These are phyloP conservation scores for Frankliniella fusca DNA, from an alignment of 2,888 invertebrate genomes.

Conservation along the genomic window DNA sequence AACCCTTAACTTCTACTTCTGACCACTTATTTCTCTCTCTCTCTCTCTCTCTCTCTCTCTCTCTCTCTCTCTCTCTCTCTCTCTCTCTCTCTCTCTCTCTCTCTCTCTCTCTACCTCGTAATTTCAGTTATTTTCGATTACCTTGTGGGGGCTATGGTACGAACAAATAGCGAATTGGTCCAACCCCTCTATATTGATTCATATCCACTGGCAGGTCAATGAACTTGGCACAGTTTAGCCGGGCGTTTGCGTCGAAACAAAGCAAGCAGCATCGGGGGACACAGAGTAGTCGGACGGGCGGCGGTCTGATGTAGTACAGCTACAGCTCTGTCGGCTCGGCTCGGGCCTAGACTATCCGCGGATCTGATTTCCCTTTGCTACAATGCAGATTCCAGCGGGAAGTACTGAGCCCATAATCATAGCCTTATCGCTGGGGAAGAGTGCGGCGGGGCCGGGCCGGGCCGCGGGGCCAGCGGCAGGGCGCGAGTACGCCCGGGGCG, in stretches of 20 bases:
- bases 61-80: not conserved
- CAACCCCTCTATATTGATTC: not conserved
- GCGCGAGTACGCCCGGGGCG: not conserved
- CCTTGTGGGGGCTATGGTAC: not conserved
- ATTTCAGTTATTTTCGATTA: not conserved
- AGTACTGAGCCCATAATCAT: constrained; percentile 8
- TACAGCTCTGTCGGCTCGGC: not conserved
- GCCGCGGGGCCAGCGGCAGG: too few relatives aligned
- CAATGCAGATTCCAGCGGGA: constrained; percentile 16
- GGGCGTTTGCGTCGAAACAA: not conserved
- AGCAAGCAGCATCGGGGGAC: not conserved
- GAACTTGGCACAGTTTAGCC: not conserved
- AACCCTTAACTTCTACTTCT: too few relatives aligned
- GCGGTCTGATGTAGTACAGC: not conserved
- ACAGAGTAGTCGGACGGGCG: not conserved
- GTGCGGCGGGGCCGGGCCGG: not conserved
- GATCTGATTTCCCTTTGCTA: constrained; percentile 15
- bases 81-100: too few relatives aligned
- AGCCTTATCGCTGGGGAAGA: not conserved
- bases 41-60: not conserved
- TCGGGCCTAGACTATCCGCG: not conserved
- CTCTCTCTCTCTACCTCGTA: not conserved
- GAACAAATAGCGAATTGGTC: not conserved
- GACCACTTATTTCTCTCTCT: too few relatives aligned
- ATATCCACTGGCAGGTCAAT: not conserved